phyloP scores from a whole-genome alignment of 2,113 vertebrate species.

The Egretta garzetta region DNA sequence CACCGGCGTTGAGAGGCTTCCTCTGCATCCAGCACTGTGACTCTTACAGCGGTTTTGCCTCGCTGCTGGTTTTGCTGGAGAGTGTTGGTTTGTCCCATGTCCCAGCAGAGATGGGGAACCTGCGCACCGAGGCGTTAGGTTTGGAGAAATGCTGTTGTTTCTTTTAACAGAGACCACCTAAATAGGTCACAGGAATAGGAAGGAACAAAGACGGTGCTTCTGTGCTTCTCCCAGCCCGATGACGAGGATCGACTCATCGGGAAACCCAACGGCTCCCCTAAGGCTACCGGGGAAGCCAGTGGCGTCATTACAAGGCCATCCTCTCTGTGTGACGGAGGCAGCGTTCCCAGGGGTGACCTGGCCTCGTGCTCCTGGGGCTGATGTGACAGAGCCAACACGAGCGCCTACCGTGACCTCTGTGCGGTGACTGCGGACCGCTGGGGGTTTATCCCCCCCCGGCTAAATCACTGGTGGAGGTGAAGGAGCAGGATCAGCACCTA shows the following conservation, averaged over 20 bases:
- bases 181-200: fast-evolving
- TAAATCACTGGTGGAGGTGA: neutral
- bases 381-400: fast-evolving
- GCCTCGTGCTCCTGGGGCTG: neutral
- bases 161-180: neutral
- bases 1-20: fast-evolving
- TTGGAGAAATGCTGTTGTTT: fast-evolving
- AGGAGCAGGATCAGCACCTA: neutral
- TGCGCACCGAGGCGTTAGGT: fast-evolving
- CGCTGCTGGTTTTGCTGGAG: neutral
- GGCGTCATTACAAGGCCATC: fast-evolving
- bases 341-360: neutral
- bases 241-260: neutral
- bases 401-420: neutral
- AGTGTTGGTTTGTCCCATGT: neutral
- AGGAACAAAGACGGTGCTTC: fast-evolving
- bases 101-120: neutral
- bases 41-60: no score
- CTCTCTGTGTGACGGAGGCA: neutral
- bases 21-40: fast-evolving
- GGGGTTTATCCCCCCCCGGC: no score
- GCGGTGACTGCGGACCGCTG: fast-evolving
- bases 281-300: neutral
- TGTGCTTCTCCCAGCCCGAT: neutral
- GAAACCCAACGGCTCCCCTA: neutral